phyloP scores from a whole-genome alignment of 2,888 invertebrate genomes.

The Nomada ruficornis region DNA sequence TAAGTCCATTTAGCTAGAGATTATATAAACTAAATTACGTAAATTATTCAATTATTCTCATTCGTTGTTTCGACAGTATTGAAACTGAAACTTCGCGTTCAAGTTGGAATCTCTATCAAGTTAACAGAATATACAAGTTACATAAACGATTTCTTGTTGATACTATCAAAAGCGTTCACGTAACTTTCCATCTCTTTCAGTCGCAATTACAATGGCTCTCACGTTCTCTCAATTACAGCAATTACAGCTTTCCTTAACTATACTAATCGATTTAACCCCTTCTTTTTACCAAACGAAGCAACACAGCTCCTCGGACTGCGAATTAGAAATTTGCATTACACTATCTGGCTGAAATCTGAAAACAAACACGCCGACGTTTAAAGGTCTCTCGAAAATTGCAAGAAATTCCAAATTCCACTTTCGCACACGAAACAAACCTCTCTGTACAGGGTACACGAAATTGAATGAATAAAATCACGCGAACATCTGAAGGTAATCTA shows the following conservation, averaged over 20 bases:
- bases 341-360: too few relatives aligned
- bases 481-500: not conserved
- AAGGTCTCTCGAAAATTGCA: too few relatives aligned
- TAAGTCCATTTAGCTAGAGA: not conserved
- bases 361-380: too few relatives aligned
- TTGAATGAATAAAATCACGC: not conserved
- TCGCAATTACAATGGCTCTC: conserved; percentile 41
- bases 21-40: too few relatives aligned
- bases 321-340: too few relatives aligned
- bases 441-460: not conserved
- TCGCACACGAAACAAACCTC: not conserved
- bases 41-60: not conserved
- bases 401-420: too few relatives aligned
- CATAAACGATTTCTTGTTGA: conserved; percentile 19
- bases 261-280: conserved; percentile 18
- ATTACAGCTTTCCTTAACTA: conserved; percentile 35
- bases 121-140: conserved; percentile 3
- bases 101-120: conserved; percentile 3
- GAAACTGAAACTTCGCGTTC: not conserved
- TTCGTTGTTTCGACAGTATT: not conserved
- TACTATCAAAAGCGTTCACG: conserved; percentile 19
- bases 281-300: too few relatives aligned
- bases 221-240: conserved; percentile 33
- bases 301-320: too few relatives aligned
- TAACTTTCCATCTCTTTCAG: conserved; percentile 11